Evolutionary conservation across 2,888 invertebrate genomes (phyloP).

Genomic region (Dryocosmus kuriphilus): DNA sequence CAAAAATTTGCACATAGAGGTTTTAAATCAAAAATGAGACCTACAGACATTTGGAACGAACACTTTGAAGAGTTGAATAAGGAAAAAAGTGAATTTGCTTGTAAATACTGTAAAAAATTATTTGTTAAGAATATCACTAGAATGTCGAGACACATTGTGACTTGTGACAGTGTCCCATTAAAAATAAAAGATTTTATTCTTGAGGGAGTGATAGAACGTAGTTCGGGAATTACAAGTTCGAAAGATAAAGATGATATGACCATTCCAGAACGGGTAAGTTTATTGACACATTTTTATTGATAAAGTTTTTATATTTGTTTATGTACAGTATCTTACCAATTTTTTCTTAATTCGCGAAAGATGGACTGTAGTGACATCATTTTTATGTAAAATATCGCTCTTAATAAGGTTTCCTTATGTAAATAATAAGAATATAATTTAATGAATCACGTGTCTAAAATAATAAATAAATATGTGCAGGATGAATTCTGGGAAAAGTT

Average conservation of each 20-base stretch:
- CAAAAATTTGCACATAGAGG: too few relatives aligned
- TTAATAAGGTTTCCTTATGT: too few relatives aligned
- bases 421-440: too few relatives aligned
- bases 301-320: background rate
- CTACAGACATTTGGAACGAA: background rate
- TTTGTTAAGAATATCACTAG: background rate
- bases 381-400: background rate
- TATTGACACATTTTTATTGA: background rate
- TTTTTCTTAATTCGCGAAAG: background rate
- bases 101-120: background rate
- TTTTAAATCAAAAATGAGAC: background rate
- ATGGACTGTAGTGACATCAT: background rate
- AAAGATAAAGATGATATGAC: too few relatives aligned
- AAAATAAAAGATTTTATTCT: too few relatives aligned
- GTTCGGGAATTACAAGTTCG: too few relatives aligned
- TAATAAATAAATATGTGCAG: too few relatives aligned
- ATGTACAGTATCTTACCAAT: background rate
- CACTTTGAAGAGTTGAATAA: background rate
- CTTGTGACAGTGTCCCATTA: too few relatives aligned
- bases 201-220: too few relatives aligned
- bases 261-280: too few relatives aligned
- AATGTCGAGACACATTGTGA: too few relatives aligned
- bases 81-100: background rate
- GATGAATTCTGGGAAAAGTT: background rate
- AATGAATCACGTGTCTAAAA: too few relatives aligned